Evolutionary conservation across 2,888 invertebrate species (phyloP), one percentile per base, ranked within the genome.

Genomic region (Norana najaformis): DNA sequence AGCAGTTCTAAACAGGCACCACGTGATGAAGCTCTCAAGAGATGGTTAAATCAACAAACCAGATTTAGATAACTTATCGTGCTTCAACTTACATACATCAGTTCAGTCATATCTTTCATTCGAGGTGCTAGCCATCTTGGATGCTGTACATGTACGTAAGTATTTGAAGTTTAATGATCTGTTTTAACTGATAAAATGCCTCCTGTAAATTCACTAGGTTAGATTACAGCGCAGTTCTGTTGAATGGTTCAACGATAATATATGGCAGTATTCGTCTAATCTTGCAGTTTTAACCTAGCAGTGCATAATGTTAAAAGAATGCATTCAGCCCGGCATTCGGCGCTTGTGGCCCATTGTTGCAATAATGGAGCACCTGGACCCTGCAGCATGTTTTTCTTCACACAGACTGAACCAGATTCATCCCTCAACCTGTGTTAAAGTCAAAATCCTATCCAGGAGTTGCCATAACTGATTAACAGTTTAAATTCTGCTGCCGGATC

Each of bases 381-480:
- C 69, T 69, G 69, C n/a, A 69, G 69, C 69, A n/a, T 69, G 69
- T 69, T 69, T n/a, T 11, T n/a, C 69, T n/a, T 69, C 69, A 69
- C 69, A 69, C n/a, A n/a, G n/a, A 69, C 69, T n/a, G n/a, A 69
- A n/a, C 69, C 69, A 2, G n/a, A 69, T 11, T n/a, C 30, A 30
- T 69, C 69, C 69, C 69, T 69, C 47, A 23, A 23, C 23, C 23
- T 16, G 30, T 8, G 69, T n/a, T n/a, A 69, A 69, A n/a, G 5
- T 11, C 69, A 69, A 69, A 47, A 69, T 69, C n/a, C 69, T 11
- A 8, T 69, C n/a, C 16, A n/a, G 69, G n/a, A 69, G 69, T 69
- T 69, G 69, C 69, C 69, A 69, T n/a, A 69, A n/a, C n/a, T 69
- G 69, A 69, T n/a, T 69, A 69, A 69, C 69, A 69, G 69, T 69